phyloP scores from a whole-genome alignment of 2,113 vertebrate species.

The Nothobranchius furzeri region DNA sequence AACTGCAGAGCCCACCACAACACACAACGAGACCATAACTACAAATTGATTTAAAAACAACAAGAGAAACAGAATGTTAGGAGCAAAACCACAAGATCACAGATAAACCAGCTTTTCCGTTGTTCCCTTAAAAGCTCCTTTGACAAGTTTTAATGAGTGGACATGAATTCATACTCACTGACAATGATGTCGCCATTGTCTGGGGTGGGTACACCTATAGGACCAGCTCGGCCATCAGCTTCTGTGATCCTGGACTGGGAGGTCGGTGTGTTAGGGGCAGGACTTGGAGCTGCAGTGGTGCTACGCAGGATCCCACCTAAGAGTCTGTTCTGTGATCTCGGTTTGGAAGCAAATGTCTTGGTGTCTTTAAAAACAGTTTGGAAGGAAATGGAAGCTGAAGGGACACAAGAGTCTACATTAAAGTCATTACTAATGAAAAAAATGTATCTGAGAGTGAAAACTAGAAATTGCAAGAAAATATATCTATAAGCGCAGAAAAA shows the following conservation, averaged over 20 bases:
- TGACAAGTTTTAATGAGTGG: background rate
- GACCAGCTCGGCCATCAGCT: slow-evolving; percentile 48
- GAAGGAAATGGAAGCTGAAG: slow-evolving; percentile 19
- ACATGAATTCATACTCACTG: slow-evolving; percentile 74
- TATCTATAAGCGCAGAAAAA: too few species aligned
- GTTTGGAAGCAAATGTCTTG: background rate
- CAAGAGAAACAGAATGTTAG: background rate
- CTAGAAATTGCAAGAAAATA: background rate
- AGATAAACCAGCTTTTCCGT: background rate
- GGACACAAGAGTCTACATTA: background rate
- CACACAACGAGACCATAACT: slow-evolving; percentile 85
- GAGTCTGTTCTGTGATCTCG: background rate
- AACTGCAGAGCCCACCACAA: slow-evolving; percentile 75
- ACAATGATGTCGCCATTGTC: slow-evolving; percentile 78
- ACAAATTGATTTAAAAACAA: slow-evolving; percentile 13
- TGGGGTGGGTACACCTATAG: slow-evolving; percentile 53
- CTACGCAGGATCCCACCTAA: background rate
- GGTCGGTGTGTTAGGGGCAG: slow-evolving; percentile 11
- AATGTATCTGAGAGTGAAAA: background rate
- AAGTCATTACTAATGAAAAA: background rate
- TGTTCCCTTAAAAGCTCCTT: background rate
- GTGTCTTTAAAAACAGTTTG: background rate
- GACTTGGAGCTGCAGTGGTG: slow-evolving; percentile 10
- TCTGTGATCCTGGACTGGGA: slow-evolving; percentile 6
- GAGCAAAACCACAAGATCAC: background rate